Evolutionary conservation across 2,113 vertebrate genomes (phyloP), one percentile per base, ranked within the genome.

Genomic region (Beaufortia kweichowensis): DNA sequence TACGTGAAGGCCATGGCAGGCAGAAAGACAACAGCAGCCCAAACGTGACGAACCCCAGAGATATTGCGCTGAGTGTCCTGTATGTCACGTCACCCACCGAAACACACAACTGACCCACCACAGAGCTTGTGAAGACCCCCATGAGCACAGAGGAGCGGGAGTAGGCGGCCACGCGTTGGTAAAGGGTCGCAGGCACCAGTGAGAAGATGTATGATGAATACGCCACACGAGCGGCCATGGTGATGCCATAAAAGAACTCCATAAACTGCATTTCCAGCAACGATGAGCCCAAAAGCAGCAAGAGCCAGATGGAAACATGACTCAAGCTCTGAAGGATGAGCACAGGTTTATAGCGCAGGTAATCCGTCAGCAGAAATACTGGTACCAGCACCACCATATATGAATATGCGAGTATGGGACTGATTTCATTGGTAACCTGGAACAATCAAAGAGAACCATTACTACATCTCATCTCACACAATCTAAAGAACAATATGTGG

Each of bases 181-280:
- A 98, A 24, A 84, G 83, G 0, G 75, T 71, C 0, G 94, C 94
- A 6, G 70, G 78, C 11, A 97, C 95, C 0, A 99, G 90, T 0
- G 95, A 95, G 91, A 99, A 99, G 86, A 99, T 95, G 84, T 98
- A 98, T 78, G 97, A 98, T 75, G 97, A 98, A 82, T 97, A 99
- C 71, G 97, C 97, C 0, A 99, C 93, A 1, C 97, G 94, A 0
- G 95, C 93, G 0, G 96, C 97, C 97, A 98, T 96, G 61, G 94
- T 95, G 86, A 98, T 6, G 39, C 95, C 87, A 0, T 95, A 99
- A 92, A 94, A 98, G 85, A 96, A 91, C 91, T 99, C 97, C 97
- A 99, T 96, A 77, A 96, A 81, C 87, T 98, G 96, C 95, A 98
- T 96, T 81, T 95, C 86, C 2, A 92, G 68, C 28, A 98, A 81